Evolutionary conservation across 2,113 vertebrate genomes (phyloP), one percentile per base, ranked within the genome.

Genomic region (Neotragus moschatus): DNA sequence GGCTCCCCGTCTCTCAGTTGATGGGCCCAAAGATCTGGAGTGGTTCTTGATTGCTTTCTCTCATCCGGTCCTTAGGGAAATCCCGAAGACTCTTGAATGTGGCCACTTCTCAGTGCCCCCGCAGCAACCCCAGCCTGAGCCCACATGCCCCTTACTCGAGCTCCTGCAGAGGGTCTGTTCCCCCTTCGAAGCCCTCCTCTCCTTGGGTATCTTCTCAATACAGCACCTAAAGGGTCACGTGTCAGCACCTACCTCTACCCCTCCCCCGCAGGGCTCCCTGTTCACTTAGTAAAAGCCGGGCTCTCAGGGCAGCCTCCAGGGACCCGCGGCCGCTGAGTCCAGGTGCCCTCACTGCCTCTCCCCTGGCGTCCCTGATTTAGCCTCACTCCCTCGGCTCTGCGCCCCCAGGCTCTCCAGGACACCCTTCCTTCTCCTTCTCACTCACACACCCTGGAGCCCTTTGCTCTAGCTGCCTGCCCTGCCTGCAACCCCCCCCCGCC

Each of bases 241-340:
- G 49, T 43, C 55, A 39, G 33, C 39, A 45, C n/a, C 66, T 25
- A 12, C 60, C 28, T 8, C 63, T 30, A 15, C 28, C 49, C 11
- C 45, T 56, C 19, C 8, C 23, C 5, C 2, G 1, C 39, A 12
- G 21, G 6, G 21, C 36, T 75, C 39, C 70, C 23, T 26, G 70
- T 75, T 79, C 66, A 63, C 77, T 56, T 39, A n/a, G 19, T 17
- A 33, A 88, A 56, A 96, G 36, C 28, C 33, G 58, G 16, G 28
- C 61, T 47, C 66, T 80, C 58, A 7, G 23, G 45, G 12, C 36
- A 23, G 43, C 30, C 58, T 28, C 21, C 25, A 70, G 55, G 16
- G 86, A 60, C n/a, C 47, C 33, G 5, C 11, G 2, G 17, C 28
- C 1, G 7, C 13, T 51, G 0, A 3, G 49, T 1, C 15, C 47